Conservation (phyloP, 2,113 vertebrate species). For the Syrmaticus mikado region DNA sequence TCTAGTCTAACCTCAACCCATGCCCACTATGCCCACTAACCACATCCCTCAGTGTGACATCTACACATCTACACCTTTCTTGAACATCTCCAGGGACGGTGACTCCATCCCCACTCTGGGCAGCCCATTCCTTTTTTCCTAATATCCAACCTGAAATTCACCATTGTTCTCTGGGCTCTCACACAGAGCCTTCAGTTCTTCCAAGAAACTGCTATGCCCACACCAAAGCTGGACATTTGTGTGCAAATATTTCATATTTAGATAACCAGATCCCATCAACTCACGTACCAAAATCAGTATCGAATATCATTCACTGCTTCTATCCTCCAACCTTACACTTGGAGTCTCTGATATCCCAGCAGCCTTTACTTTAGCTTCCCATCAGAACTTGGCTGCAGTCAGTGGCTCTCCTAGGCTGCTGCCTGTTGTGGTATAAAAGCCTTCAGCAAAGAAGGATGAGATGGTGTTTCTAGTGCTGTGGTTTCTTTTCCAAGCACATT, state of each 20-base stretch:
- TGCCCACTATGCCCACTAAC: too few relatives aligned
- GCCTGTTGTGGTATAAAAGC: background rate
- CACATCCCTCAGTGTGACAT: too few relatives aligned
- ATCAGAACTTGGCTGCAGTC: background rate
- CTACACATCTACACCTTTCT: too few relatives aligned
- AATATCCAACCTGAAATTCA: background rate
- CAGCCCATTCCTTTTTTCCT: too few relatives aligned
- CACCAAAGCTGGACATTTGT: background rate
- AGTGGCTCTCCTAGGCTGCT: background rate
- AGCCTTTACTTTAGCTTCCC: background rate
- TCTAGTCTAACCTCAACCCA: too few relatives aligned
- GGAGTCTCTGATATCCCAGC: background rate
- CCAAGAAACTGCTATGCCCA: background rate
- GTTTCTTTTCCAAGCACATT: background rate
- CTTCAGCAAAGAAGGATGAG: background rate
- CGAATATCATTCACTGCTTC: accelerated
- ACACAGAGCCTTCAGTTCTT: background rate
- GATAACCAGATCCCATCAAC: background rate
- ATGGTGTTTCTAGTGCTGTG: background rate
- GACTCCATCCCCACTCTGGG: too few relatives aligned
- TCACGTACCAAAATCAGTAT: background rate
- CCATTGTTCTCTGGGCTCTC: background rate
- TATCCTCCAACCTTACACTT: background rate
- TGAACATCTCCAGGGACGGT: too few relatives aligned
- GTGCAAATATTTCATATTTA: background rate